Percentiles rank a stretch among this genome's conserved stretches.
Conservation (phyloP, 2,113 vertebrate genomes). For the Vimba vimba region DNA sequence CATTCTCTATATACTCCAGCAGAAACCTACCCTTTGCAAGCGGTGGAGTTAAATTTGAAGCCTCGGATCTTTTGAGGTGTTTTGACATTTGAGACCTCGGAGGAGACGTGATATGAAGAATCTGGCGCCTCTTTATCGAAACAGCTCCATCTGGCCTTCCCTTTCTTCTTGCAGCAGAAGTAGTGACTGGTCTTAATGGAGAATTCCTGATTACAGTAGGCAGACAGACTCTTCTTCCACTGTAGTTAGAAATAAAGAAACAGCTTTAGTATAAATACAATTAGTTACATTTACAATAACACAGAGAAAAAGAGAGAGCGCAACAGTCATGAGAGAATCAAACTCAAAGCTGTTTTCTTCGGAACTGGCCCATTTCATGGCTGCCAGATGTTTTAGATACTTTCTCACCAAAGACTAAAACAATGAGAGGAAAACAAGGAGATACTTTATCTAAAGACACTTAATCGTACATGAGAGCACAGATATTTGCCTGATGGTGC, state of each 20-base stretch:
- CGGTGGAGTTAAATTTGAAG: constrained; percentile 67
- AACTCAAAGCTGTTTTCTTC: constrained; percentile 6
- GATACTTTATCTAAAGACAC: background rate
- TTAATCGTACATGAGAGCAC: background rate
- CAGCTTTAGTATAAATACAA: background rate
- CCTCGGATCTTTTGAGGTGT: background rate
- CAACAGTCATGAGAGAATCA: background rate
- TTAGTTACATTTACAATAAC: background rate
- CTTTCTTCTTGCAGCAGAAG: constrained; percentile 63
- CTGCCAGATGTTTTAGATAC: background rate
- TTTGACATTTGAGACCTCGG: background rate
- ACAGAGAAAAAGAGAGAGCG: background rate
- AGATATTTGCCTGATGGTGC: background rate
- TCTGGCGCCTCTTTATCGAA: constrained; percentile 65
- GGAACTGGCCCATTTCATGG: background rate
- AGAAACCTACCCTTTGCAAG: constrained; percentile 54
- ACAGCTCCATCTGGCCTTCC: constrained; percentile 55
- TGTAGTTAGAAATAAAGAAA: constrained; percentile 46
- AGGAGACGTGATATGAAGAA: constrained; percentile 62
- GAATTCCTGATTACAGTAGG: constrained; percentile 68
- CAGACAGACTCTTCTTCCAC: constrained; percentile 69
- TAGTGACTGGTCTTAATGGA: constrained; percentile 66
- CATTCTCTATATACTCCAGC: background rate
- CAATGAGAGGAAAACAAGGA: background rate
- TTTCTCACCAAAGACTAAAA: background rate